Percentiles rank a stretch among this genome's conserved stretches.
phyloP scores from a whole-genome alignment of 2,888 invertebrate genomes.

The Xestobium rufovillosum region DNA sequence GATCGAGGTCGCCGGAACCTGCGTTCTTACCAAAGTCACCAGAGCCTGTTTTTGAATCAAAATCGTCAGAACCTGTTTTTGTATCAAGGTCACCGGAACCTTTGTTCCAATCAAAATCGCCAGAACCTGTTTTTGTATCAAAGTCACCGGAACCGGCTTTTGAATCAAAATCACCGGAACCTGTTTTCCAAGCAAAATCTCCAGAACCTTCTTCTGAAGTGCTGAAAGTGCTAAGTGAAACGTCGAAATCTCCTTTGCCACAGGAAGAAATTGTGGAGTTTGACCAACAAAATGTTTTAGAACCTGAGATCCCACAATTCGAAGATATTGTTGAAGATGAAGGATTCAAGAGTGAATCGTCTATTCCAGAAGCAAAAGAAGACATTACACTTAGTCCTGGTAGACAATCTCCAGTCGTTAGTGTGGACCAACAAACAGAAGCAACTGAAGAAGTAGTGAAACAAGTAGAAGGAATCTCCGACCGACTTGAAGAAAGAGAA shows the following conservation, averaged over 20 bases:
- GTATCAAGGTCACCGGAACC: conserved; percentile 9
- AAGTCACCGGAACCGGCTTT: conserved; percentile 13
- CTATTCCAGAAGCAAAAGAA: conserved; percentile 4
- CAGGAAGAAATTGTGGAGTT: too few relatives aligned
- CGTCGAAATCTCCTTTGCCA: too few relatives aligned
- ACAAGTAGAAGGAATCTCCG: neutral
- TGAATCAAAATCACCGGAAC: conserved; percentile 5
- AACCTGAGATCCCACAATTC: conserved; percentile 6
- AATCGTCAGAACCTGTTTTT: neutral
- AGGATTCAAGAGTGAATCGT: too few relatives aligned
- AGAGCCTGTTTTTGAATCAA: conserved; percentile 9
- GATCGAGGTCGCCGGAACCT: conserved; percentile 15
- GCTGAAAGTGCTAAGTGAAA: too few relatives aligned
- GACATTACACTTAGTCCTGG: too few relatives aligned
- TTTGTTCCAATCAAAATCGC: conserved; percentile 13
- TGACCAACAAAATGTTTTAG: too few relatives aligned
- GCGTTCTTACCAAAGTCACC: conserved; percentile 8
- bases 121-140: conserved; percentile 9
- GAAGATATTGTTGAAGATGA: too few relatives aligned
- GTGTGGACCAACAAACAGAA: neutral
- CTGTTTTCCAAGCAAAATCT: conserved; percentile 3
- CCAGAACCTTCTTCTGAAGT: conserved; percentile 16
- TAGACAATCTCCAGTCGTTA: too few relatives aligned
- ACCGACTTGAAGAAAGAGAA: neutral
- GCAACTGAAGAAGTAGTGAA: conserved; percentile 1